phyloP scores from a whole-genome alignment of 2,797 vertebrate species.

The Eutrigla gurnardus region DNA sequence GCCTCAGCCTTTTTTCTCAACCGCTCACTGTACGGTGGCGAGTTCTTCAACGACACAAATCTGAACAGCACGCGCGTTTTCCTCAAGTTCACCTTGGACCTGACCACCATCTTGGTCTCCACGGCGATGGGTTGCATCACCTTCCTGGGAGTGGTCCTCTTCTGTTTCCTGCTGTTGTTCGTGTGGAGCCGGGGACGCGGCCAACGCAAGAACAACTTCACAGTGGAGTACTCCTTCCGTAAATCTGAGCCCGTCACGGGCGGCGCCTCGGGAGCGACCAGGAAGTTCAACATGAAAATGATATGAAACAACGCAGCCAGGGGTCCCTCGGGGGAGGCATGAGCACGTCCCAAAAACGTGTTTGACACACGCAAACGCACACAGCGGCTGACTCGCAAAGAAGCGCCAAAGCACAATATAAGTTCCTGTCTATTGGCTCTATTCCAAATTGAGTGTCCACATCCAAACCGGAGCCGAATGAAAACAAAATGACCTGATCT shows the following conservation, averaged over 20 bases:
- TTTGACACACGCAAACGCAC: slow-evolving; percentile 81
- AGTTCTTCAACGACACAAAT: slow-evolving; percentile 91
- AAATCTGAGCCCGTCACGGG: slow-evolving; percentile 92
- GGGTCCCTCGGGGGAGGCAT: slow-evolving; percentile 86
- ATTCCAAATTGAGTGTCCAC: slow-evolving; percentile 46
- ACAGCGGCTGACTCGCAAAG: slow-evolving; percentile 82
- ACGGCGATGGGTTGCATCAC: slow-evolving; percentile 99
- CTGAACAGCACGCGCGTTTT: slow-evolving; percentile 93
- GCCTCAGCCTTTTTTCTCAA: slow-evolving; percentile 86
- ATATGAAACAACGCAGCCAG: slow-evolving; percentile 94
- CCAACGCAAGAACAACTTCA: slow-evolving; percentile 98
- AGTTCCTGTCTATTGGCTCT: slow-evolving; percentile 41
- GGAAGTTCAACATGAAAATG: slow-evolving; percentile 99
- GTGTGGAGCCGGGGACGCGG: slow-evolving; percentile 98
- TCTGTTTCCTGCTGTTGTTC: slow-evolving; percentile 98
- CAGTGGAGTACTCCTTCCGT: slow-evolving; percentile 97
- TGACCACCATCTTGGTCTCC: slow-evolving; percentile 98
- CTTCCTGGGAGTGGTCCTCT: slow-evolving; percentile 97
- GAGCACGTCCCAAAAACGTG: slow-evolving; percentile 82
- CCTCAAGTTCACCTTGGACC: slow-evolving; percentile 94
- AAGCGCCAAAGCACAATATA: slow-evolving; percentile 46
- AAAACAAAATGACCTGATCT: slow-evolving; percentile 63
- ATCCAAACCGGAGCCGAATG: slow-evolving; percentile 44
- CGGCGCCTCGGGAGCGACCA: slow-evolving; percentile 88
- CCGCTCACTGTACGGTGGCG: slow-evolving; percentile 87